Base-by-base conservation (phyloP, 2,113 vertebrate genomes). In the Hystrix brachyura region DNA sequence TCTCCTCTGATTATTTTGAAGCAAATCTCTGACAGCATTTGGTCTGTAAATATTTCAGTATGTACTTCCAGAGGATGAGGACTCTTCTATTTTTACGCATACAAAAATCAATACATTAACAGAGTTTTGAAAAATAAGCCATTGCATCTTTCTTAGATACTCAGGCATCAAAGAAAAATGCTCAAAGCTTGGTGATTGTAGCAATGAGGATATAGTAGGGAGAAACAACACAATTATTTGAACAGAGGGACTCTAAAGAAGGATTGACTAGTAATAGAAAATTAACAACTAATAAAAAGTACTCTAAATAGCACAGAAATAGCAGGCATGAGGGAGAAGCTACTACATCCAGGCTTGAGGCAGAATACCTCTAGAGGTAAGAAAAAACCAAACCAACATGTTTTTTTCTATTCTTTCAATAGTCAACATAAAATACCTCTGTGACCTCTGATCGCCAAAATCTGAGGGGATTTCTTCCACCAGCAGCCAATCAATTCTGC, bases 31-130 rank as follows among this genome's bases (percentile, higher is more conserved):
- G 46, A 23, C 17, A 94, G 57, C 21, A 65, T 72, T 83, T 72
- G 43, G 53, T 71, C 78, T 53, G 46, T 53, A 83, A 89, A 83
- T 88, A 72, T 82, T 84, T 94, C 80, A 78, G 29, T 38, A 51
- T 32, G 72, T 86, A 21, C 38, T 1, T 51, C 38, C 29, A 78
- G 76, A 57, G 72, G 72, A 43, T 32, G 76, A 90, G 9, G 38
- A 10, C 15, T 57, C 29, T 65, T 84, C 69, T 62, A 43, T 74
- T 89, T 55, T 86, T 91, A 53, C 10, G 25, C 13, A 69, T 3
- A n/a, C n/a, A 84, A 84, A 79, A 38, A 81, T 88, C 57, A 74
- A 53, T 53, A 51, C 3, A 1, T 43, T 80, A 53, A 51, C 69
- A 1, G 25, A 85, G 43, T 79, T 91, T 79, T 78, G 7, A 84